Evolutionary conservation across 2,797 vertebrate species (phyloP).

Genomic region (Neostethus bicornis): DNA sequence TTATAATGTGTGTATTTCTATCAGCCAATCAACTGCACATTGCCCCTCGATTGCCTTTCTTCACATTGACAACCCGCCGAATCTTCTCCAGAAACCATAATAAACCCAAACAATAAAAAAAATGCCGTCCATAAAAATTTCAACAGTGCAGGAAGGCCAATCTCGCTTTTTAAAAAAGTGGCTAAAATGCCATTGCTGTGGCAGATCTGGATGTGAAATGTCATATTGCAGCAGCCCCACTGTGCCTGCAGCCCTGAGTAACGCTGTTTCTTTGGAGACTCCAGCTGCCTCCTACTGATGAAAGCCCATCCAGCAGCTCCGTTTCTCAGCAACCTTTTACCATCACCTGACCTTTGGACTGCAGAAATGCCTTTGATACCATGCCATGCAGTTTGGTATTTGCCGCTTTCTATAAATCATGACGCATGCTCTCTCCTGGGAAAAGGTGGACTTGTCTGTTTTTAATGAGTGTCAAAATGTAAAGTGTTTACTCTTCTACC

Average conservation of each 20-base stretch:
- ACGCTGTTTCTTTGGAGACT: slow-evolving; percentile 71
- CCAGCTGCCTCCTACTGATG: slow-evolving; percentile 80
- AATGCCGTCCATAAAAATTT: slow-evolving; percentile 66
- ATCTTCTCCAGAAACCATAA: slow-evolving; percentile 56
- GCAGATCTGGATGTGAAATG: slow-evolving; percentile 85
- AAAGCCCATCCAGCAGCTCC: slow-evolving; percentile 76
- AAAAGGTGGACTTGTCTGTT: slow-evolving; percentile 58
- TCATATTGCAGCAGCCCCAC: slow-evolving; percentile 79
- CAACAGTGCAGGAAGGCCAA: slow-evolving; percentile 63
- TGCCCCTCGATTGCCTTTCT: slow-evolving; percentile 43
- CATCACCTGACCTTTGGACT: slow-evolving; percentile 84
- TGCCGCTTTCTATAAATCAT: slow-evolving; percentile 65
- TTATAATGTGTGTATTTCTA: slow-evolving; percentile 22
- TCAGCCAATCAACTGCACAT: slow-evolving; percentile 49
- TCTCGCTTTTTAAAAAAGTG: slow-evolving; percentile 81
- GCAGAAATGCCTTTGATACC: slow-evolving; percentile 80
- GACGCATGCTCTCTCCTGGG: slow-evolving; percentile 49
- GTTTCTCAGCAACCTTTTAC: slow-evolving; percentile 82
- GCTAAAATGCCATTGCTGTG: slow-evolving; percentile 82
- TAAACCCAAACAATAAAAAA: slow-evolving; percentile 64
- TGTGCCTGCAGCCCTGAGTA: slow-evolving; percentile 74
- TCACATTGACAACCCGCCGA: slow-evolving; percentile 48
- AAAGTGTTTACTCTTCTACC: slow-evolving; percentile 70
- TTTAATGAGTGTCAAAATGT: slow-evolving; percentile 74
- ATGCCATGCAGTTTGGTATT: slow-evolving; percentile 76